Evolutionary conservation across 1,140 invertebrate genomes (phyloP), one percentile per base, ranked within the genome.

Genomic region (Cecropterus lyciades): DNA sequence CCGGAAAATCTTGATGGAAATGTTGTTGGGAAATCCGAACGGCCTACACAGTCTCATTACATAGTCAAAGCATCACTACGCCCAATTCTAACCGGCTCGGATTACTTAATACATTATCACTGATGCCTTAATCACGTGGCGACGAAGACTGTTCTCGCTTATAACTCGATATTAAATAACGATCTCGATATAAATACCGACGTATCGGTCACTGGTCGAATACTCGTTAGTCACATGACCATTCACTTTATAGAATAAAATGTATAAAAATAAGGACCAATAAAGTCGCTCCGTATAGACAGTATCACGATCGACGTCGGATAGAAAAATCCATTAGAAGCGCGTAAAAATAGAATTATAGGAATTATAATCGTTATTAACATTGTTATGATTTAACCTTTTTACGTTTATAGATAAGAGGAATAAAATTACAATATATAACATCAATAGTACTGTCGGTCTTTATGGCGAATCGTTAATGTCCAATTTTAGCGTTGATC

Each of bases 11-110:
- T 63, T 64, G 66, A 66, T 73, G 70, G 64, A 49, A 30, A 72
- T 52, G 63, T 42, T 65, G 72, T 87, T 84, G 84, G 87, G 83
- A 88, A 89, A 89, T 70, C 83, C 83, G 72, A 73, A 20, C 69
- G 82, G 78, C 74, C 81, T 75, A 81, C 69, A 73, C 7, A 43
- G 8, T 27, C 42, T 68, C 51, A 49, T 74, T 70, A 66, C 15
- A 52, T 16, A 77, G 72, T 72, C 63, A 42, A 40, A 20, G 15
- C 69, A 71, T 40, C 45, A 20, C 52, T 10, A 33, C 33, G 30
- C 24, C 49, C 46, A 30, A 46, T 62, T 51, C 57, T 62, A 17
- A 62, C 57, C 30, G 30, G 20, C 4, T 14, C 20, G 15, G 15
- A 13, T 60, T 60, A 60, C 57, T 20, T 62, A 62, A 49, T 17